Percentiles rank a stretch among this genome's conserved stretches.
Evolutionary conservation across 2,797 vertebrate genomes (phyloP).

Genomic region (Melanotaenia boesemani): DNA sequence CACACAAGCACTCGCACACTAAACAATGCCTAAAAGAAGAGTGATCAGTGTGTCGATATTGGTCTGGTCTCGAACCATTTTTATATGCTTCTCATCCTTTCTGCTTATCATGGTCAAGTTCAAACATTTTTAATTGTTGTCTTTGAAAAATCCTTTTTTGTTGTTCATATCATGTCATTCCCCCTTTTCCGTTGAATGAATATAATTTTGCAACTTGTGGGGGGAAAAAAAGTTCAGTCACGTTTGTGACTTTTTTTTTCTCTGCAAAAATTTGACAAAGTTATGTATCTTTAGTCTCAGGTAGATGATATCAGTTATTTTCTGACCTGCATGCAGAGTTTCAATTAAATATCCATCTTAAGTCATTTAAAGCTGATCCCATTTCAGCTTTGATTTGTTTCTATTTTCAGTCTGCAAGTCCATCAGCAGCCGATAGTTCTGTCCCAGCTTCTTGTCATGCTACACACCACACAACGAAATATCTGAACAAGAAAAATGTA

Average conservation of each 20-base stretch:
- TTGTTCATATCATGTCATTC: slow-evolving; percentile 10
- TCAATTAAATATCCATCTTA: slow-evolving; percentile 31
- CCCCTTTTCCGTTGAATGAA: slow-evolving; percentile 22
- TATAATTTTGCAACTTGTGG: slow-evolving; percentile 44
- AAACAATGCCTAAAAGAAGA: slow-evolving; percentile 66
- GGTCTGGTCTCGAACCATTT: slow-evolving; percentile 60
- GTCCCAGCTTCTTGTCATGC: slow-evolving; percentile 31
- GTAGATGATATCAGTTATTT: slow-evolving; percentile 16
- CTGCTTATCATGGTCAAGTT: slow-evolving; percentile 51
- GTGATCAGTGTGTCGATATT: slow-evolving; percentile 49
- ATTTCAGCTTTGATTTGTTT: slow-evolving; percentile 66
- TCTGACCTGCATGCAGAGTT: slow-evolving; percentile 37
- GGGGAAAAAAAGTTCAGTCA: slow-evolving; percentile 13
- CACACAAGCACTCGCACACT: slow-evolving; percentile 80
- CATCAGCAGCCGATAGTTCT: slow-evolving; percentile 60
- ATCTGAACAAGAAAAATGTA: slow-evolving; percentile 29
- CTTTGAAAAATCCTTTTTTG: slow-evolving; percentile 37
- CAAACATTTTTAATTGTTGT: slow-evolving; percentile 70
- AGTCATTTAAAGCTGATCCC: slow-evolving; percentile 41
- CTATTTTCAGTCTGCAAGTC: slow-evolving; percentile 55
- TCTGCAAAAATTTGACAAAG: neutral
- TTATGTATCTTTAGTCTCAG: neutral
- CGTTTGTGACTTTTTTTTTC: neutral
- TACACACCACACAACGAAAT: slow-evolving; percentile 21
- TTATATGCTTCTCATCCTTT: slow-evolving; percentile 49